phyloP scores from a whole-genome alignment of 2,888 invertebrate species.

The Pterostichus madidus region DNA sequence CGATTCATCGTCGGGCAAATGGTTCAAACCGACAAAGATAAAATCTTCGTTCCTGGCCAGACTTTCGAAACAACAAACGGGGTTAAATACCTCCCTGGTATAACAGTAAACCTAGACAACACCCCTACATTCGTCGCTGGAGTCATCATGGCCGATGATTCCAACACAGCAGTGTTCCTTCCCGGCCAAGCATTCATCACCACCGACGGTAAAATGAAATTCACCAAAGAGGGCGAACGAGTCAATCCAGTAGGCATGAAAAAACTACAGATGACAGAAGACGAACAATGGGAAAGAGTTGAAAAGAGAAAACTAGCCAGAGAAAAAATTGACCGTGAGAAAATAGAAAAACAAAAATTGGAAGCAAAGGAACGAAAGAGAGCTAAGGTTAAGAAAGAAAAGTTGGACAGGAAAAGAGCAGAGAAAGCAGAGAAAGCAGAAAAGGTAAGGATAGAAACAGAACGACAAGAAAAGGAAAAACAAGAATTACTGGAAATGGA shows the following conservation, averaged over 20 bases:
- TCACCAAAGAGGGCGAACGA: slow-evolving; percentile 71
- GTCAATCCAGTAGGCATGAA: slow-evolving; percentile 71
- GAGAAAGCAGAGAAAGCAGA: slow-evolving; percentile 57
- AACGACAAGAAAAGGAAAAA: slow-evolving; percentile 45
- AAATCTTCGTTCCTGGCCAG: slow-evolving; percentile 87
- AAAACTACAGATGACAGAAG: slow-evolving; percentile 69
- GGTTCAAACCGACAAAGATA: slow-evolving; percentile 84
- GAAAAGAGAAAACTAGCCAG: slow-evolving; percentile 67
- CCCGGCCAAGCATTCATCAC: slow-evolving; percentile 85
- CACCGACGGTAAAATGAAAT: slow-evolving; percentile 75
- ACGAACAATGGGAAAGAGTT: slow-evolving; percentile 69
- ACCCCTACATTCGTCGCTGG: slow-evolving; percentile 87
- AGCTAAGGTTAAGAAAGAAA: slow-evolving; percentile 66
- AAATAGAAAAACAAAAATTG: slow-evolving; percentile 64
- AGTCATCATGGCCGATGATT: slow-evolving; percentile 82
- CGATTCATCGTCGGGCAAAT: slow-evolving; percentile 87
- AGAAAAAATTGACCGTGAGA: slow-evolving; percentile 62
- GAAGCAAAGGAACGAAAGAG: slow-evolving; percentile 62
- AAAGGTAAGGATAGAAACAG: slow-evolving; percentile 55
- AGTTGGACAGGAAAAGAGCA: slow-evolving; percentile 60
- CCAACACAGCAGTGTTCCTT: slow-evolving; percentile 83
- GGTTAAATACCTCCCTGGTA: slow-evolving; percentile 85
- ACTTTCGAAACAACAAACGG: slow-evolving; percentile 85
- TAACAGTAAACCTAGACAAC: slow-evolving; percentile 84
- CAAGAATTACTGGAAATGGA: background rate